Percentiles rank a stretch among this genome's conserved stretches.
phyloP scores from a whole-genome alignment of 2,113 vertebrate species.

The Solea solea region DNA sequence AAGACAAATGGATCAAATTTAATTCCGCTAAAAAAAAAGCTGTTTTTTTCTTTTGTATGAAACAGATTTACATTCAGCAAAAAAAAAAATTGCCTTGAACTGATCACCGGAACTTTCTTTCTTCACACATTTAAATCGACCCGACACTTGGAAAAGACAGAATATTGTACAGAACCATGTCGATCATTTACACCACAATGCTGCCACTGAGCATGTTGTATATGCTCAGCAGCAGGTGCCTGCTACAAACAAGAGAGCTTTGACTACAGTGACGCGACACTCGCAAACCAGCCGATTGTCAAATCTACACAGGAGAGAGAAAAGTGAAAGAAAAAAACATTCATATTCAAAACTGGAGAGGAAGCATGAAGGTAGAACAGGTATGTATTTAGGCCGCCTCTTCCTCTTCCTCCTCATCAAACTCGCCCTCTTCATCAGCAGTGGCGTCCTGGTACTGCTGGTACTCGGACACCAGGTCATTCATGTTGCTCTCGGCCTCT shows the following conservation, averaged over 20 bases:
- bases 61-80: not conserved
- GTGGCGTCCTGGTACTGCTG: slow-evolving; percentile 94
- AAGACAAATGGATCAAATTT: too few relatives aligned
- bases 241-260: not conserved
- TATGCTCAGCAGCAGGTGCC: not conserved
- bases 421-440: slow-evolving; percentile 85
- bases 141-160: not conserved
- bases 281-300: too few relatives aligned
- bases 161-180: not conserved
- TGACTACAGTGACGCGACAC: too few relatives aligned
- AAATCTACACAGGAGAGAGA: not conserved
- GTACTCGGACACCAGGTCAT: slow-evolving; percentile 88
- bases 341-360: slow-evolving; percentile 7
- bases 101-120: not conserved
- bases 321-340: slow-evolving; percentile 6
- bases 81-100: not conserved
- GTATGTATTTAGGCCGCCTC: slow-evolving; percentile 46
- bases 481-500: slow-evolving; percentile 90
- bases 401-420: slow-evolving; percentile 73
- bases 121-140: not conserved
- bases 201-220: not conserved
- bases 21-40: not conserved
- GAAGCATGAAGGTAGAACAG: not conserved
- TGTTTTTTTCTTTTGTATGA: too few relatives aligned
- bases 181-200: not conserved